These are phyloP conservation scores for Clostera curtula DNA, from an alignment of 2,888 invertebrate genomes.

Conservation along the genomic window DNA sequence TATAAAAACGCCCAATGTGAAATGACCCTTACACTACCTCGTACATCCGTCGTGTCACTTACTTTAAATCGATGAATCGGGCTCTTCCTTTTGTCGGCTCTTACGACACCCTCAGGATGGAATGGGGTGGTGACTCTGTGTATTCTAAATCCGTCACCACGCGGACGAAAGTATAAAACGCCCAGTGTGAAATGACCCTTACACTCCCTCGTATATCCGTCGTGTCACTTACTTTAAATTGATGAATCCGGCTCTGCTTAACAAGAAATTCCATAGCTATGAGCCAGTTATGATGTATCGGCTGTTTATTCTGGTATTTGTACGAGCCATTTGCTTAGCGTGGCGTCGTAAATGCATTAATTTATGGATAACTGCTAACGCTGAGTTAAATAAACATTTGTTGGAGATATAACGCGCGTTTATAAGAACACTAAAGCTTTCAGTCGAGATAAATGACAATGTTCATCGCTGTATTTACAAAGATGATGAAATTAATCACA, in stretches of 20 bases:
- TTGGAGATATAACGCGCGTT: too few relatives aligned
- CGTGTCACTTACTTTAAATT: slow-evolving; percentile 21
- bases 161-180: background rate
- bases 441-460: too few relatives aligned
- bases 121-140: too few relatives aligned
- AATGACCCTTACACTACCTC: slow-evolving; percentile 5
- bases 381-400: too few relatives aligned
- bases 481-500: too few relatives aligned
- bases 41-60: slow-evolving; percentile 15
- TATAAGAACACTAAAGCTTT: too few relatives aligned
- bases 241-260: slow-evolving; percentile 21
- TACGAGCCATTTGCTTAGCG: background rate
- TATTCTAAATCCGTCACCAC: background rate
- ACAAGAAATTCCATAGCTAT: slow-evolving; percentile 16
- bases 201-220: slow-evolving; percentile 9
- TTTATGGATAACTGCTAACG: background rate
- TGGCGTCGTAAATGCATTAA: background rate
- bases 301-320: background rate
- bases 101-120: too few relatives aligned
- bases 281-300: slow-evolving; percentile 9
- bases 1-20: background rate
- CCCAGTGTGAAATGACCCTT: background rate
- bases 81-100: too few relatives aligned
- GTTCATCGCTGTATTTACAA: too few relatives aligned
- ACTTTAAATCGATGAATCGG: slow-evolving; percentile 24